Conservation (phyloP, 2,113 vertebrate genomes). For the Chaetodon auriga region DNA sequence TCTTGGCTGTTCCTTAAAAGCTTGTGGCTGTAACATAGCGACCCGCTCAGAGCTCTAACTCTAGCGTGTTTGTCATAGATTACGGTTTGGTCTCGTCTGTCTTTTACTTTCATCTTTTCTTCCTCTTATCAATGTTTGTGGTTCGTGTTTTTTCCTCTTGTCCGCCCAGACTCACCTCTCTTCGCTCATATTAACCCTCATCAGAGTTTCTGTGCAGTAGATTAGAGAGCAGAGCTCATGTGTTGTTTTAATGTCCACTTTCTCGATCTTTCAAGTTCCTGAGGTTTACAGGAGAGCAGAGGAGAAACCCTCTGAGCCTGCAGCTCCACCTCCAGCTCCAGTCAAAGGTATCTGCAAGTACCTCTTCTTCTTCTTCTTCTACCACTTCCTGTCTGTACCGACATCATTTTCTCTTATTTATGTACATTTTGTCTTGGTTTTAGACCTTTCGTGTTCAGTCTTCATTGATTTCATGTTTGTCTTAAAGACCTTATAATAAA, state of each 20-base stretch:
- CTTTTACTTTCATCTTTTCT: background rate
- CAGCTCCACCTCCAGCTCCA: slow-evolving; percentile 26
- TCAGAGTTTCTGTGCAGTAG: slow-evolving; percentile 3
- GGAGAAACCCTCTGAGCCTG: slow-evolving; percentile 52
- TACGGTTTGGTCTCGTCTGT: background rate
- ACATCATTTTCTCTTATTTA: background rate
- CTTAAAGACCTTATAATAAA: background rate
- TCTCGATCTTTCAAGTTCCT: slow-evolving; percentile 76
- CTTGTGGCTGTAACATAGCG: slow-evolving; percentile 17
- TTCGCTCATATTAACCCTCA: slow-evolving; percentile 28
- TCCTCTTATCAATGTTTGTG: background rate
- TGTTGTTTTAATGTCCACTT: slow-evolving; percentile 62
- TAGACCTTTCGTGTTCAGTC: background rate
- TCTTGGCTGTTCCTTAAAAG: slow-evolving; percentile 34
- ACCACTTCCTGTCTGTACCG: background rate
- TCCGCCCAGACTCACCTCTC: background rate
- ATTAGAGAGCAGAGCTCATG: slow-evolving; percentile 3
- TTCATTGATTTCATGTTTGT: slow-evolving; percentile 18
- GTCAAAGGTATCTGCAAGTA: slow-evolving; percentile 70
- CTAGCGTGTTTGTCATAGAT: background rate
- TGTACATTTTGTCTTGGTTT: background rate
- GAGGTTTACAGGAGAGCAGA: slow-evolving; percentile 61
- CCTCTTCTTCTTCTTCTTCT: slow-evolving; percentile 6
- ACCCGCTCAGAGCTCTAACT: background rate
- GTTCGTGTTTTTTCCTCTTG: background rate